Evolutionary conservation across 2,888 invertebrate genomes (phyloP), one percentile per base, ranked within the genome.

Genomic region (Xanthia icteritia): DNA sequence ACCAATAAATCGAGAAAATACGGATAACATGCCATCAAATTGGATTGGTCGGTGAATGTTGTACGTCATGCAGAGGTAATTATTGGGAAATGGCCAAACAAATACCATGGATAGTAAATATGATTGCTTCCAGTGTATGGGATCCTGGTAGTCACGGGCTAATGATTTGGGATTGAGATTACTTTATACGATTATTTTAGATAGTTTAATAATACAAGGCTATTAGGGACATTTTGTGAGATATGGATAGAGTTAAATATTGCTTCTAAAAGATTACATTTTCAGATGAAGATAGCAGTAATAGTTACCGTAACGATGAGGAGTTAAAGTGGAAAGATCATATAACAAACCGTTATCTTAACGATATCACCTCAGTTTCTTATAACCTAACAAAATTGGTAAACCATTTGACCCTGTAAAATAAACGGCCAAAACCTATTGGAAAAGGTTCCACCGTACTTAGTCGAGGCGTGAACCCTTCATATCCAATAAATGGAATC

Each of bases 41-140:
- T 61, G 68, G 31, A 72, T 83, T 78, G 54, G 45, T 48, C 20
- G 27, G 20, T 64, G 51, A 86, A 86, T 72, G n/a, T 65, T 66
- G 36, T 83, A 60, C 72, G 79, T 86, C 86, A 84, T 69, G 69
- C 58, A 60, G 73, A 83, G 86, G 45, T 84, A 83, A 86, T 84
- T 75, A 84, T 65, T 56, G 58, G 58, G 69, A 60, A 86, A 75
- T 79, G 42, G 42, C 42, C 54, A 67, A 71, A 77, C 66, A 73
- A 76, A 83, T 54, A 39, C 20, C 67, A 58, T 85, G 58, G 73
- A 78, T 77, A 67, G 70, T 71, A 83, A 71, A 82, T 73, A 74
- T 71, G 70, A 71, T 73, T 77, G 17, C 56, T 69, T 56, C 15
- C 63, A 67, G 64, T 66, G 31, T 63, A 61, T 67, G 51, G 20